Conservation (phyloP, 2,797 vertebrate species). For the Spinus olivaceus region DNA sequence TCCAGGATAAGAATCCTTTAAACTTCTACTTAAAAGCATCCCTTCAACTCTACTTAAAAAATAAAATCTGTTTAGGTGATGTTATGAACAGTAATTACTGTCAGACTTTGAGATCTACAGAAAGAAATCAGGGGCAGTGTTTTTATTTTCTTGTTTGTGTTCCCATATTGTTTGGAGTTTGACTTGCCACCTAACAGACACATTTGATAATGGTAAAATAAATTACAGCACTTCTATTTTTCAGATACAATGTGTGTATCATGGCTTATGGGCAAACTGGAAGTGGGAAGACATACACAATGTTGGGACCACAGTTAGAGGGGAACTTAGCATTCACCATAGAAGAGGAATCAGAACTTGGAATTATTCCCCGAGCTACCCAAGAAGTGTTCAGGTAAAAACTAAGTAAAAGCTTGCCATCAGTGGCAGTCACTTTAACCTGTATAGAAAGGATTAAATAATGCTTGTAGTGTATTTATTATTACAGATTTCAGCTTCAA, state of each 20-base stretch:
- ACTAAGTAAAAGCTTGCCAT: neutral
- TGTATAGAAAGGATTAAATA: neutral
- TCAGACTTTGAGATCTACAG: neutral
- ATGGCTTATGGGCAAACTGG: constrained; percentile 90
- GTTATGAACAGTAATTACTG: neutral
- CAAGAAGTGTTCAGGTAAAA: constrained; percentile 83
- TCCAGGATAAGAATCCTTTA: neutral
- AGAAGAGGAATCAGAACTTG: constrained; percentile 63
- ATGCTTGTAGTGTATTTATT: neutral
- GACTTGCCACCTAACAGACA: neutral
- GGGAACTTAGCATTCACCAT: neutral
- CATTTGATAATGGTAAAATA: neutral
- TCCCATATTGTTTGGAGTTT: neutral
- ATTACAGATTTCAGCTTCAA: neutral
- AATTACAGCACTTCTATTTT: neutral
- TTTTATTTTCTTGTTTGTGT: neutral
- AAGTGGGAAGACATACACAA: constrained; percentile 87
- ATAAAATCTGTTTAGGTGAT: neutral
- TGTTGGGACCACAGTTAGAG: constrained; percentile 77
- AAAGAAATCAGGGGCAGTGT: neutral
- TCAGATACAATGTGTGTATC: constrained; percentile 87
- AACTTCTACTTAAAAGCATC: neutral
- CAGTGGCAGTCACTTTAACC: neutral
- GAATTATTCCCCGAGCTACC: constrained; percentile 83
- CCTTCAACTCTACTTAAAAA: neutral